Base-by-base conservation (phyloP, 2,797 vertebrate genomes). In the Poliocrania exsul region DNA sequence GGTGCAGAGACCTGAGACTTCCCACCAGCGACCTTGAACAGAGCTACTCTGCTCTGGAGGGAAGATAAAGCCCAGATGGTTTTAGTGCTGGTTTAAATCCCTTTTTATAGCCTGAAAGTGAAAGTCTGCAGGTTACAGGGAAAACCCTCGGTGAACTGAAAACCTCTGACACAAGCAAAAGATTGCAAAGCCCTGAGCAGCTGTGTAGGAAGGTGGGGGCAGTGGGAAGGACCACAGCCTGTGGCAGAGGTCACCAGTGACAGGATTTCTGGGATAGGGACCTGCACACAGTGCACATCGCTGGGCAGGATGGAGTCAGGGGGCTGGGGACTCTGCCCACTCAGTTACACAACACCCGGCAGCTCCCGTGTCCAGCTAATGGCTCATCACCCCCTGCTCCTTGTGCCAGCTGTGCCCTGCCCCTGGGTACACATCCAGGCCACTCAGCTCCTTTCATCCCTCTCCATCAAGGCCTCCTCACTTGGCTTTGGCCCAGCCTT, bases 351-450 rank as follows among this genome's bases (percentile, higher is more conserved):
- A 81, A 88, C 0, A 9, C 40, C 60, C 5, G 0, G 33, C 70
- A 46, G 57, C 42, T 65, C n/a, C 56, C 13, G 50, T 1, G 1
- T 54, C n/a, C 2, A 2, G 58, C 26, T 64, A 33, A 44, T 0
- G 1, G 72, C 37, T 54, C 13, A 1, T 58, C 71, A 53, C 5
- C 29, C 6, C 6, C 12, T 29, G 77, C 66, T 62, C 70, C 54
- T 53, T 18, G 20, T 28, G 18, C 13, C 44, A 18, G 16, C 16
- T 18, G 21, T 64, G 58, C 31, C 50, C 54, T 69, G 38, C 16
- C 19, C 19, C 14, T 1, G 0, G 57, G 17, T 0, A 0, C 37
- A 44, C 47, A 73, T 10, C 29, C n/a, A 37, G 23, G 21, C 7
- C 24, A 10, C 26, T 47, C 15, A 1, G 33, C 17, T 62, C 17